Evolutionary conservation across 2,888 invertebrate species (phyloP).

Genomic region (Suillia variegata): DNA sequence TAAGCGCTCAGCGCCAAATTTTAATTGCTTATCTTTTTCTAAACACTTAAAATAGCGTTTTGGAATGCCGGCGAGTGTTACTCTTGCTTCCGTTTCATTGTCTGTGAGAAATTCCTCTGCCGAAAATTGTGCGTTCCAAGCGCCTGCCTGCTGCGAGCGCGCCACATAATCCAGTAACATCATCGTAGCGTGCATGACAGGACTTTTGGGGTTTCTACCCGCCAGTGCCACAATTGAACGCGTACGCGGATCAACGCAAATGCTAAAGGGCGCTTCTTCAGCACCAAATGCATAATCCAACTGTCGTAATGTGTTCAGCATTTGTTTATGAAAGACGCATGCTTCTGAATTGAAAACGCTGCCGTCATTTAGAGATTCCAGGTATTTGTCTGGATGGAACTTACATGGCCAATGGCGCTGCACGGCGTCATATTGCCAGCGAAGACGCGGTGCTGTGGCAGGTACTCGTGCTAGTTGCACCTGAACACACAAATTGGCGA

Average conservation of each 20-base stretch:
- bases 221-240: constrained; percentile 72
- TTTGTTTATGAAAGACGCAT: constrained; percentile 64
- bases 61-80: constrained; percentile 61
- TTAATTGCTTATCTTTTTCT: constrained; percentile 60
- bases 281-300: constrained; percentile 43
- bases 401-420: constrained; percentile 79
- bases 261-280: constrained; percentile 62
- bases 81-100: constrained; percentile 29
- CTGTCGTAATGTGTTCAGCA: constrained; percentile 50
- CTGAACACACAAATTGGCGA: constrained; percentile 45
- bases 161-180: constrained; percentile 86
- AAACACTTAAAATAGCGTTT: constrained; percentile 51
- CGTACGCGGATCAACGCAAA: constrained; percentile 76
- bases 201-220: constrained; percentile 65
- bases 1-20: constrained; percentile 62
- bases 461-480: constrained; percentile 68
- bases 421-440: constrained; percentile 69
- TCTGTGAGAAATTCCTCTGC: constrained; percentile 40
- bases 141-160: constrained; percentile 79
- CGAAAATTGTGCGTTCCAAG: constrained; percentile 62
- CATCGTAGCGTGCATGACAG: constrained; percentile 84
- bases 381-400: constrained; percentile 78
- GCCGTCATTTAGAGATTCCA: constrained; percentile 72
- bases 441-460: constrained; percentile 67
- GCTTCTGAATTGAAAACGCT: constrained; percentile 67